Conservation (phyloP, 2,113 vertebrate species). For the Xerus inauris region DNA sequence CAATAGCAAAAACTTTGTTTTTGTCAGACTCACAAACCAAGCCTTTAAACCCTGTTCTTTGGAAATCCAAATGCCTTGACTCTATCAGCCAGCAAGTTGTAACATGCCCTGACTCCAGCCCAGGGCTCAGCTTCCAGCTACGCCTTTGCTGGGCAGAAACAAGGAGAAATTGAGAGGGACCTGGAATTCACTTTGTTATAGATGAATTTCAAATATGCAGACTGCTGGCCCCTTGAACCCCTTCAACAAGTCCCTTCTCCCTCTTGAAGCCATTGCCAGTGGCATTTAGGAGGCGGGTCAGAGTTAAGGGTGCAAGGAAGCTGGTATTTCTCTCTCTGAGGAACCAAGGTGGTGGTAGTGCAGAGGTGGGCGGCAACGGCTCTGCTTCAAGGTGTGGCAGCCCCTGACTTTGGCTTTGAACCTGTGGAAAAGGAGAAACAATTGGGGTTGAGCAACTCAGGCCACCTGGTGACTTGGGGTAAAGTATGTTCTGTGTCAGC, state of each 20-base stretch:
- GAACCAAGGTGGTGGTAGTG: not conserved
- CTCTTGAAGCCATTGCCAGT: constrained; percentile 30
- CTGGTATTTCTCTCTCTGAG: not conserved
- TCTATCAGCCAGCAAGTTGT: constrained; percentile 67
- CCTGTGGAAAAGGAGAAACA: not conserved
- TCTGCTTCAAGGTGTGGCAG: not conserved
- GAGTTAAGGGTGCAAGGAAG: not conserved
- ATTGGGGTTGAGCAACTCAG: constrained; percentile 31
- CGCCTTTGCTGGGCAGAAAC: not conserved
- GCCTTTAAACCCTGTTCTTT: constrained; percentile 64
- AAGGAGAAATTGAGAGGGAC: constrained; percentile 62
- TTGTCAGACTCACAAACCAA: constrained; percentile 58
- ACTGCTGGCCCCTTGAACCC: constrained; percentile 67
- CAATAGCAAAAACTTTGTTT: constrained; percentile 52
- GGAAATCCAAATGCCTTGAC: constrained; percentile 14
- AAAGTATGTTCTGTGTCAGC: constrained; percentile 64
- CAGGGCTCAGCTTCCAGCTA: constrained; percentile 51
- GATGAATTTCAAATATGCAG: constrained; percentile 81
- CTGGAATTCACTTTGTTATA: constrained; percentile 67
- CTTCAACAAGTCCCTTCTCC: constrained; percentile 42
- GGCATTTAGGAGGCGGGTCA: not conserved
- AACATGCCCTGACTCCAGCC: constrained; percentile 13
- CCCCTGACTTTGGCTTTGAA: constrained; percentile 6
- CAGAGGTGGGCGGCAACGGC: not conserved
- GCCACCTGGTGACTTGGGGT: constrained; percentile 63